Evolutionary conservation across 2,888 invertebrate species (phyloP).

Genomic region (Acrocyrtus sp.): DNA sequence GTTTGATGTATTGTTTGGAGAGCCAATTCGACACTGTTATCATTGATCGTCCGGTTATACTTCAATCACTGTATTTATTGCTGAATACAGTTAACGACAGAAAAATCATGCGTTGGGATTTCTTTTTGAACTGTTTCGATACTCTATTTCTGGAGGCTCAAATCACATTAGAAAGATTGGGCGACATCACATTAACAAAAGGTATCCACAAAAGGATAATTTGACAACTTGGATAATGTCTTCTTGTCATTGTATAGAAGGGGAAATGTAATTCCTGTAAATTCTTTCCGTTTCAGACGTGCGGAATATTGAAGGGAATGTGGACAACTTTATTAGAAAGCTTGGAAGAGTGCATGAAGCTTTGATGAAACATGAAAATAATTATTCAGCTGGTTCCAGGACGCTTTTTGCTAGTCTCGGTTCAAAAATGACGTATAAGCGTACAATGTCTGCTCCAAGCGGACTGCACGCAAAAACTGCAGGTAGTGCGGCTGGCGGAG

Average conservation of each 20-base stretch:
- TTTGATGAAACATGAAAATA: slow-evolving; percentile 66
- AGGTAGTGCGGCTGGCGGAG: background rate
- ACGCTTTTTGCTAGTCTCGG: slow-evolving; percentile 89
- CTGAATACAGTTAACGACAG: slow-evolving; percentile 92
- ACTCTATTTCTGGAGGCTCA: slow-evolving; percentile 96
- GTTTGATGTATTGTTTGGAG: slow-evolving; percentile 92
- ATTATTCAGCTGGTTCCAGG: slow-evolving; percentile 71
- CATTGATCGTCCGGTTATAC: slow-evolving; percentile 94
- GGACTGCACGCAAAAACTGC: slow-evolving; percentile 25
- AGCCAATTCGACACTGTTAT: slow-evolving; percentile 98
- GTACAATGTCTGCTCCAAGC: slow-evolving; percentile 86
- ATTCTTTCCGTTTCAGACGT: slow-evolving; percentile 74
- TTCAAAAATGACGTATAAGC: slow-evolving; percentile 93
- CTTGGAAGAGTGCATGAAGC: slow-evolving; percentile 90
- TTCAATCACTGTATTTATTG: slow-evolving; percentile 94
- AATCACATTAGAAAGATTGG: slow-evolving; percentile 84
- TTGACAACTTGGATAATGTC: background rate
- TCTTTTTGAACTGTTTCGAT: slow-evolving; percentile 96
- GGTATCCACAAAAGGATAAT: slow-evolving; percentile 70
- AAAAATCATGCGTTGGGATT: slow-evolving; percentile 94
- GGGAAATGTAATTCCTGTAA: slow-evolving; percentile 5
- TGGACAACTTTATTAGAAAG: slow-evolving; percentile 86
- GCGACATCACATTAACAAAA: slow-evolving; percentile 84
- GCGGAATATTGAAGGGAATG: slow-evolving; percentile 86
- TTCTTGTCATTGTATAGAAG: background rate